These are phyloP conservation scores for Cheilosia pagana DNA, from an alignment of 2,888 invertebrate species.

Conservation along the genomic window DNA sequence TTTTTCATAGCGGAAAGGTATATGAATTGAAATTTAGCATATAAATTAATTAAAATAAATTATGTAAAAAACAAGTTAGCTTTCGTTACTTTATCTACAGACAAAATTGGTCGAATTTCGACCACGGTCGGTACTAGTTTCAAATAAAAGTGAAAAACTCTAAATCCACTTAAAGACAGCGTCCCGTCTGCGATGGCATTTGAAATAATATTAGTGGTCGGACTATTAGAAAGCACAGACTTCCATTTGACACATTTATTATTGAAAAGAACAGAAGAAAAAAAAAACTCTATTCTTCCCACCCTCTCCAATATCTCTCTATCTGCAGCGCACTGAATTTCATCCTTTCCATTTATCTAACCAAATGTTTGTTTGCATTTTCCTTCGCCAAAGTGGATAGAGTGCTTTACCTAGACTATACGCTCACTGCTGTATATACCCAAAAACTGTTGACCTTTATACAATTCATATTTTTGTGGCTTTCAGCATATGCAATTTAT, in stretches of 20 bases:
- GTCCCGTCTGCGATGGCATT: constrained; percentile 25
- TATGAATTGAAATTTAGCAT: no score
- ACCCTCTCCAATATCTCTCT: constrained; percentile 5
- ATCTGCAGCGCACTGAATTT: constrained; percentile 46
- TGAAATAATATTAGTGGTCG: constrained; percentile 48
- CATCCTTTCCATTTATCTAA: constrained; percentile 51
- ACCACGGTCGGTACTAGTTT: no score
- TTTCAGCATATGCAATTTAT: constrained; percentile 73
- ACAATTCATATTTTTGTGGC: constrained; percentile 71
- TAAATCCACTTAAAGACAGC: constrained; percentile 30
- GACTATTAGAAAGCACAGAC: constrained; percentile 45
- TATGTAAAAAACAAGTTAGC: no score
- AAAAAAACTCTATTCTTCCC: not conserved
- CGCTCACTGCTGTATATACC: constrained; percentile 3
- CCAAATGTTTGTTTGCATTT: constrained; percentile 49
- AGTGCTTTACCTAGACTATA: not conserved
- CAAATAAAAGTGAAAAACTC: not conserved
- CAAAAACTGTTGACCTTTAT: constrained; percentile 68
- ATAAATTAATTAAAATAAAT: no score
- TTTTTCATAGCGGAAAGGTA: no score
- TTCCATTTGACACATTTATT: constrained; percentile 68
- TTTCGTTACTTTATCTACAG: no score
- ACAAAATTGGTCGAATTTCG: no score
- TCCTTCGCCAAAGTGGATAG: not conserved
- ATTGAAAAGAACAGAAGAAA: constrained; percentile 30